Base-by-base conservation (phyloP, 1,140 invertebrate genomes). In the Polypedilum vanderplanki region DNA sequence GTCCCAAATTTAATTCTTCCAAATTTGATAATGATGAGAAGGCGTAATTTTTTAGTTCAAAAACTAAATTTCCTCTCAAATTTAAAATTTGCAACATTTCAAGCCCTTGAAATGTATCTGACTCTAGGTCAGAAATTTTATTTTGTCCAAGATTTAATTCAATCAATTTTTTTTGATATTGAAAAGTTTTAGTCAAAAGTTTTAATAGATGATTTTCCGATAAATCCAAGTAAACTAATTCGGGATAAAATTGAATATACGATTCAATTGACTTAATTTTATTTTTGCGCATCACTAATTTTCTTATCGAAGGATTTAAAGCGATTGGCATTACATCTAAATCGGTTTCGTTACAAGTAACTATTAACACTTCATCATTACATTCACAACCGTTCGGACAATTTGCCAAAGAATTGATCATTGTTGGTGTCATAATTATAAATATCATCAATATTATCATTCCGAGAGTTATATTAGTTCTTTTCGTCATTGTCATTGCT, bases 291-390 rank as follows among this genome's bases (percentile, higher is more conserved):
- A 96, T 87, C 73, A 92, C 89, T 75, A 95, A 87, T 22, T 92
- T 86, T 81, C 93, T 91, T 75, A 96, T 92, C 77, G 90, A 91
- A 3, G 95, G 95, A 83, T 96, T 97, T 65, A 97, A 85, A 0
- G 94, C 92, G 77, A 96, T 96, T 46, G 94, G 95, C 67, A 96
- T 89, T 15, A 95, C 91, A 83, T 95, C 93, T 64, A 96, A 84
- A 76, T 90, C 92, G 77, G 91, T 93, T 79, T 90, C 89, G 77
- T 93, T 88, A 81, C 95, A 96, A 73, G 90, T 88, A 0, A 95
- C 94, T n/a, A 93, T 89, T 74, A 95, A 87, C 0, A 89, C 93
- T 74, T 94, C 91, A 79, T 97, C 94, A 82, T 96, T 92, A 83
- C 94, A 96, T 80, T 85, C 88, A 81, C 94, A 96, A 74, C 89